Conservation (phyloP, 2,888 invertebrate genomes). For the Gisinianus flammeolus region DNA sequence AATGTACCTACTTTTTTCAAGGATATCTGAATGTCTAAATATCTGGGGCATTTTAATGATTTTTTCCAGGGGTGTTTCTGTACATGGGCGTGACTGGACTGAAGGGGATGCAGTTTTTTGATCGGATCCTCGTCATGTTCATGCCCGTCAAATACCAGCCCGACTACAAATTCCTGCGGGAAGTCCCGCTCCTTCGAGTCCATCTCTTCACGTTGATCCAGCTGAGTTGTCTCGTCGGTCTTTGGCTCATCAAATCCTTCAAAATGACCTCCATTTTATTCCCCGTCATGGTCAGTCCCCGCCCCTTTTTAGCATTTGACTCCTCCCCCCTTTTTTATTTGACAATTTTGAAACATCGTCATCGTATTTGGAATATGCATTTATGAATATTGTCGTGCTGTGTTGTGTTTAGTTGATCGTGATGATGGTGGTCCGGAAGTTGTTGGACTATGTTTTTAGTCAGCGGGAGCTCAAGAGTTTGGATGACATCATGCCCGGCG, state of each 20-base stretch:
- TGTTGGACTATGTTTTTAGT: slow-evolving; percentile 87
- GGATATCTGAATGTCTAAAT: neutral
- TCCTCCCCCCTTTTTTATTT: neutral
- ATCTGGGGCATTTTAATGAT: slow-evolving; percentile 61
- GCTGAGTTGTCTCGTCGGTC: slow-evolving; percentile 79
- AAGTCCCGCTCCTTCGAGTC: slow-evolving; percentile 91
- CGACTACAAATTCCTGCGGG: slow-evolving; percentile 94
- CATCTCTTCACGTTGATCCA: slow-evolving; percentile 91
- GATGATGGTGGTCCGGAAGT: slow-evolving; percentile 94
- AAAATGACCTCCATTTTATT: slow-evolving; percentile 91
- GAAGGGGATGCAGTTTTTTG: slow-evolving; percentile 92
- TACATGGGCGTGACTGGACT: slow-evolving; percentile 72
- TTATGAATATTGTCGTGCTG: no score
- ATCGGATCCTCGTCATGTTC: slow-evolving; percentile 90
- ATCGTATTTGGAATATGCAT: no score
- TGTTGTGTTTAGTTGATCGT: slow-evolving; percentile 75
- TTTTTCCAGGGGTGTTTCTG: slow-evolving; percentile 88
- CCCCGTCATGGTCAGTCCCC: slow-evolving; percentile 85
- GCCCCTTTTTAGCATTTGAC: no score
- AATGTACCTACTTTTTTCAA: neutral
- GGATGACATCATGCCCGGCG: slow-evolving; percentile 97
- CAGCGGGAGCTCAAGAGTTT: slow-evolving; percentile 87
- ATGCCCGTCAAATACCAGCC: slow-evolving; percentile 99
- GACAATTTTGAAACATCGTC: no score
- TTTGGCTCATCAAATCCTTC: slow-evolving; percentile 94